Percentiles rank a stretch among this genome's conserved stretches.
Conservation (phyloP, 2,797 vertebrate genomes). For the Malacoctenus gilli region DNA sequence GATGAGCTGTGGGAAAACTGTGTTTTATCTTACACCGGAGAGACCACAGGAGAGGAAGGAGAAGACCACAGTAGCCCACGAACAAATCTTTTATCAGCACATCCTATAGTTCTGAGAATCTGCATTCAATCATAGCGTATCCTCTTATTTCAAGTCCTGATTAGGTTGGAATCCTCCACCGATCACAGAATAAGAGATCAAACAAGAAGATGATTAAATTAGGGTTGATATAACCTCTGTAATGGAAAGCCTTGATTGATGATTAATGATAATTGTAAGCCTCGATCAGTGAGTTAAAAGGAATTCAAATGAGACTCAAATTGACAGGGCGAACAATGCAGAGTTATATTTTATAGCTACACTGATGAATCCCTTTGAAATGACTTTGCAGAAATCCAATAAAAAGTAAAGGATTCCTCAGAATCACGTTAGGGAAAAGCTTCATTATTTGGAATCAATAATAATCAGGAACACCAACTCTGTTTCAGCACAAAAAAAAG, state of each 20-base stretch:
- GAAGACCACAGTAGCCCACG: neutral
- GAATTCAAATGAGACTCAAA: slow-evolving; percentile 39
- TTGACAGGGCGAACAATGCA: slow-evolving; percentile 21
- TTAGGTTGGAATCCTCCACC: slow-evolving; percentile 25
- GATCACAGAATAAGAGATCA: slow-evolving; percentile 25
- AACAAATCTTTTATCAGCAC: neutral
- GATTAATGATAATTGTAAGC: slow-evolving; percentile 49
- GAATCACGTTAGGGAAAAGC: slow-evolving; percentile 8
- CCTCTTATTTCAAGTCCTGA: slow-evolving; percentile 29
- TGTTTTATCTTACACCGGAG: neutral
- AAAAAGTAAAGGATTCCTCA: slow-evolving; percentile 12
- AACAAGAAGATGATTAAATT: slow-evolving; percentile 52
- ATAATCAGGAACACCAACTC: neutral
- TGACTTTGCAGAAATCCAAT: slow-evolving; percentile 23
- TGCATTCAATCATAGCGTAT: neutral
- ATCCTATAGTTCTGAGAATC: slow-evolving; percentile 4
- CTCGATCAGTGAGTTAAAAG: slow-evolving; percentile 47
- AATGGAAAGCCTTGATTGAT: slow-evolving; percentile 50
- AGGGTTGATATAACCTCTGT: slow-evolving; percentile 39
- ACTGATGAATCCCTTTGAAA: slow-evolving; percentile 17
- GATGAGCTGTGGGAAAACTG: neutral
- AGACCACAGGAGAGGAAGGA: slow-evolving; percentile 1
- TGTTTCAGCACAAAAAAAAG: slow-evolving; percentile 1
- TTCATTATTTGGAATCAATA: slow-evolving; percentile 18
- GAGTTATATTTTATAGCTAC: slow-evolving; percentile 14